These are phyloP conservation scores for Idaea straminata DNA, from an alignment of 2,888 invertebrate species.

Conservation along the genomic window DNA sequence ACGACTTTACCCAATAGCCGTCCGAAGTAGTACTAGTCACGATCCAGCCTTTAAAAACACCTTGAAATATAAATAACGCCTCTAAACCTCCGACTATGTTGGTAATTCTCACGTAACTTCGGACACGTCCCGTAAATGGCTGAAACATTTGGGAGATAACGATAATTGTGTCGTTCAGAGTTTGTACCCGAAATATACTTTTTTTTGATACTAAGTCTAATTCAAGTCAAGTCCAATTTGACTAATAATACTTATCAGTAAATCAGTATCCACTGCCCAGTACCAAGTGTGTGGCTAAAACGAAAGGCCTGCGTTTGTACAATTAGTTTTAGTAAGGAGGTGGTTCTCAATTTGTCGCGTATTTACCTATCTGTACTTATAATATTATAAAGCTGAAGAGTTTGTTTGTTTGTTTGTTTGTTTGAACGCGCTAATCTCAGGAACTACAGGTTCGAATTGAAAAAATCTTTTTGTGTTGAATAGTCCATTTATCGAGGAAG, in stretches of 20 bases:
- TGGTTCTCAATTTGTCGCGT: too few species aligned
- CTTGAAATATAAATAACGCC: constrained; percentile 29
- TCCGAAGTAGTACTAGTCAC: constrained; percentile 33
- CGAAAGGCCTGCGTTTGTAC: too few species aligned
- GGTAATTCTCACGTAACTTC: constrained; percentile 18
- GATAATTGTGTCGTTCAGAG: constrained; percentile 12
- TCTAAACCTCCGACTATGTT: constrained; percentile 13
- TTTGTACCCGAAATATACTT: constrained; percentile 8
- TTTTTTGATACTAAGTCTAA: constrained; percentile 15
- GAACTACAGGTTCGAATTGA: too few species aligned
- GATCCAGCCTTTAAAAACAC: constrained; percentile 29
- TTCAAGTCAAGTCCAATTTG: constrained; percentile 14
- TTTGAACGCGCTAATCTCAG: too few species aligned
- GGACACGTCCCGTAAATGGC: constrained; percentile 10
- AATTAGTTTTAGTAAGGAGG: too few species aligned
- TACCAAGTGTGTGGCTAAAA: too few species aligned
- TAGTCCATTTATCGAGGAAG: too few species aligned
- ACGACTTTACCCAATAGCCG: constrained; percentile 33
- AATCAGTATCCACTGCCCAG: too few species aligned
- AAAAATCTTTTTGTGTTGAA: too few species aligned
- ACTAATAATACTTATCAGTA: constrained; percentile 9
- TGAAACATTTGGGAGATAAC: constrained; percentile 8
- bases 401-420: too few species aligned
- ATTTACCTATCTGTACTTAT: too few species aligned
- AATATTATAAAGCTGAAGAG: too few species aligned